Base-by-base conservation (phyloP, 2,888 invertebrate species). In the Lamellibrachia satsuma region DNA sequence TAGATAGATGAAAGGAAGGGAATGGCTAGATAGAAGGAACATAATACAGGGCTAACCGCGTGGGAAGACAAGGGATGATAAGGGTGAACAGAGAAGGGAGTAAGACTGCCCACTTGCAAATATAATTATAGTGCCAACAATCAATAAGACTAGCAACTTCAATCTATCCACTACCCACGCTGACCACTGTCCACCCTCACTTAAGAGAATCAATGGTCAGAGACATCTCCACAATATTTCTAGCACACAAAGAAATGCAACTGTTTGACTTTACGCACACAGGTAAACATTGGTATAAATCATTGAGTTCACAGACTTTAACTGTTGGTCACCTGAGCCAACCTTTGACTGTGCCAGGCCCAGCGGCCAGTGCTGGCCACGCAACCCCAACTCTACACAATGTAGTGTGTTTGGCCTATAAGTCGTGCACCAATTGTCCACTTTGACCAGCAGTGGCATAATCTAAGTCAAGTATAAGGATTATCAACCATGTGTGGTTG, bases 201-300 rank as follows among this genome's bases (percentile, higher is more conserved):
- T 75, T 15, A 75, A 75, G 75, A 75, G 22, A 75, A 75, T 75
- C 22, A 22, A 15, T n/a, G 15, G 4, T 75, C 75, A 22, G 75
- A 75, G n/a, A 75, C 22, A n/a, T 75, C 22, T 75, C 39, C 22
- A 75, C 75, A 75, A 75, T 75, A 75, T 75, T n/a, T 75, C 75
- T 15, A 15, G n/a, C 6, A n/a, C 75, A 75, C 75, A 75, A 22
- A 22, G 75, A 22, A 75, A 22, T 75, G 75, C 75, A 22, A 15
- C 75, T 11, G 75, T 3, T 75, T 75, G 22, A 75, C 22, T n/a
- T 75, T 39, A 39, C 39, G 39, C 39, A 39, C 39, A 39, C 39
- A 39, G 39, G 75, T 75, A 75, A 75, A 75, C 75, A 75, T n/a
- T 75, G 75, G 75, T 75, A 75, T 75, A 75, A 75, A 75, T 75